Base-by-base conservation (phyloP, 2,888 invertebrate species). In the Mycalesis mineus region DNA sequence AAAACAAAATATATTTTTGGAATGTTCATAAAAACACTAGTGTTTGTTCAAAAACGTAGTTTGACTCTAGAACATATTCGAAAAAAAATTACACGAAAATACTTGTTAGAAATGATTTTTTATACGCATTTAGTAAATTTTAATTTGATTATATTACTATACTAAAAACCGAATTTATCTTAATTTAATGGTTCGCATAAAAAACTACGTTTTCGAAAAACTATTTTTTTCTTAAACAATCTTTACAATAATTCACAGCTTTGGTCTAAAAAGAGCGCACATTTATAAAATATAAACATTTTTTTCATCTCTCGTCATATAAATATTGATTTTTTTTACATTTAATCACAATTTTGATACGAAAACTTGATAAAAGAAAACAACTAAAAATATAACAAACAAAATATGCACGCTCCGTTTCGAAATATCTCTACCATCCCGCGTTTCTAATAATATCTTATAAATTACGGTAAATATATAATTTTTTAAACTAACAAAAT, bases 241-340 rank as follows among this genome's bases (percentile, higher is more conserved):
- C 48, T 60, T 60, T 55, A 58, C 44, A 82, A 75, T 72, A 75
- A 77, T 77, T 85, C 86, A 86, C 88, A 88, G 85, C 88, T 88
- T 88, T 88, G 88, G 88, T 88, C 86, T 87, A 73, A 76, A 74
- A 74, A 81, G 86, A 80, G 82, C 83, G 83, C 75, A 77, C 74
- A 49, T 52, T 55, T 71, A 71, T 69, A 75, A 75, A 72, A 74
- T 74, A 73, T 73, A 73, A 67, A 61, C 62, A 64, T 71, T 69
- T 36, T 62, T 67, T 62, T 67, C 66, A 59, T 62, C 68, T 66
- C 62, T 65, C 60, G 48, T 58, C 59, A 59, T 66, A 66, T 65
- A 68, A 69, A 68, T 68, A 68, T 69, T 47, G 41, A 55, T 62
- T 51, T 58, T 31, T 57, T 60, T 57, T 62, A 59, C 54, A 49